These are phyloP conservation scores for Eumerus sabulonum DNA, from an alignment of 2,888 invertebrate genomes.

Conservation along the genomic window DNA sequence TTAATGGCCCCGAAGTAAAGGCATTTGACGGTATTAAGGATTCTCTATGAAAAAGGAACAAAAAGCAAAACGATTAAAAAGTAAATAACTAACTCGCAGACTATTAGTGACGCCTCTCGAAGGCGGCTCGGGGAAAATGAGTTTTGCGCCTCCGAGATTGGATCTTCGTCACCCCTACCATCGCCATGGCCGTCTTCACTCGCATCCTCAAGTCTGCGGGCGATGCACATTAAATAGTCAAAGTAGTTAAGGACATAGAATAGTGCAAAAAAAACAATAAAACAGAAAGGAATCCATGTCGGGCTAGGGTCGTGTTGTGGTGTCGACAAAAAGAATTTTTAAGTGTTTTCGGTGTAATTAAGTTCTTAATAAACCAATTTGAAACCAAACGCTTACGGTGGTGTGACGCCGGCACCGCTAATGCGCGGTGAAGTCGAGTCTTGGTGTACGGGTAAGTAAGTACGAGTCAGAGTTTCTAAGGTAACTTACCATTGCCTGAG, in stretches of 20 bases:
- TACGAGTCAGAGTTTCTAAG: background rate
- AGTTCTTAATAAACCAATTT: slow-evolving; percentile 69
- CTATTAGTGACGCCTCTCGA: slow-evolving; percentile 66
- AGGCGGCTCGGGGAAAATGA: slow-evolving; percentile 50
- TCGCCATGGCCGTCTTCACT: slow-evolving; percentile 1
- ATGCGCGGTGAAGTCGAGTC: slow-evolving; percentile 53
- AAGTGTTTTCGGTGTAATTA: slow-evolving; percentile 67
- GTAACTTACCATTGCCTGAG: background rate
- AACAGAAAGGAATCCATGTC: slow-evolving; percentile 20
- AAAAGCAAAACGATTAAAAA: slow-evolving; percentile 23
- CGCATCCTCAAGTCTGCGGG: slow-evolving; percentile 54
- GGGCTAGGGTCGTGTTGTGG: background rate
- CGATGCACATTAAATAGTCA: slow-evolving; percentile 50
- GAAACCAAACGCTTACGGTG: slow-evolving; percentile 50
- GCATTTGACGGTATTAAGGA: slow-evolving; percentile 67
- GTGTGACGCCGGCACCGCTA: slow-evolving; percentile 41
- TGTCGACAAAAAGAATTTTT: slow-evolving; percentile 64
- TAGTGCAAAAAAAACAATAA: slow-evolving; percentile 30
- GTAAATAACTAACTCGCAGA: slow-evolving; percentile 63
- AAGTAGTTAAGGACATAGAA: too few species aligned
- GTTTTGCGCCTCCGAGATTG: slow-evolving; percentile 33
- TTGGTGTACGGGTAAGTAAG: background rate
- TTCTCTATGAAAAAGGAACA: slow-evolving; percentile 37
- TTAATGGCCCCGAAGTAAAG: slow-evolving; percentile 67
- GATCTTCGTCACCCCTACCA: too few species aligned